Conservation (phyloP, 2,888 invertebrate genomes). For the Dryadula phaetusa region DNA sequence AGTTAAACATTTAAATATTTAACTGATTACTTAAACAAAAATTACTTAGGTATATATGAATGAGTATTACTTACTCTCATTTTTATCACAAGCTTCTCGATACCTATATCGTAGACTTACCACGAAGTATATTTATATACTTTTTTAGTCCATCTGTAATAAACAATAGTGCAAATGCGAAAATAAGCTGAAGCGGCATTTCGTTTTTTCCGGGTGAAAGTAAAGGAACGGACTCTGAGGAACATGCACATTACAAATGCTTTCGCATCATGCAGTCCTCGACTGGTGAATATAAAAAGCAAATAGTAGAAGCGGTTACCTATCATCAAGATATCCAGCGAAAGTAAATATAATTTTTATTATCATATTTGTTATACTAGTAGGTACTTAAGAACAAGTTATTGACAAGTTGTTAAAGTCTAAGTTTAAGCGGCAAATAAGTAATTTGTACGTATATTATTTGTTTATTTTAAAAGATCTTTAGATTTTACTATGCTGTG, state of each 20-base stretch:
- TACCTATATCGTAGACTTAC: too few species aligned
- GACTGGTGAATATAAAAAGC: conserved; percentile 12
- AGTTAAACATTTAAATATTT: not conserved
- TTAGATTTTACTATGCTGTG: too few species aligned
- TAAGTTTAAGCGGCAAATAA: not conserved
- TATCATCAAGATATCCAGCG: not conserved
- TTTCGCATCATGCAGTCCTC: conserved; percentile 28
- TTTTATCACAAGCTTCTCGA: too few species aligned
- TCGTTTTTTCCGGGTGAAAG: conserved; percentile 51
- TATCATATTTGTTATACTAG: not conserved
- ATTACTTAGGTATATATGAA: too few species aligned
- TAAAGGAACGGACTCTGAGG: conserved; percentile 42
- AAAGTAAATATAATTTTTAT: conserved; percentile 22
- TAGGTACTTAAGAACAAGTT: not conserved
- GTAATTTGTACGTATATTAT: not conserved
- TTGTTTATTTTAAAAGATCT: not conserved
- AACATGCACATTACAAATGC: conserved; percentile 35
- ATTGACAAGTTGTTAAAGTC: not conserved
- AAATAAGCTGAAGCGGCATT: conserved; percentile 16
- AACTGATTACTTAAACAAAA: not conserved
- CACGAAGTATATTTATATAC: too few species aligned
- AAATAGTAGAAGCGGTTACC: conserved; percentile 16
- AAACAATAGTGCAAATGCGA: conserved; percentile 5
- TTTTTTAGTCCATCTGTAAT: not conserved
- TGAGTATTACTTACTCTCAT: too few species aligned